phyloP scores from a whole-genome alignment of 2,797 vertebrate species.

The Spheniscus humboldti region DNA sequence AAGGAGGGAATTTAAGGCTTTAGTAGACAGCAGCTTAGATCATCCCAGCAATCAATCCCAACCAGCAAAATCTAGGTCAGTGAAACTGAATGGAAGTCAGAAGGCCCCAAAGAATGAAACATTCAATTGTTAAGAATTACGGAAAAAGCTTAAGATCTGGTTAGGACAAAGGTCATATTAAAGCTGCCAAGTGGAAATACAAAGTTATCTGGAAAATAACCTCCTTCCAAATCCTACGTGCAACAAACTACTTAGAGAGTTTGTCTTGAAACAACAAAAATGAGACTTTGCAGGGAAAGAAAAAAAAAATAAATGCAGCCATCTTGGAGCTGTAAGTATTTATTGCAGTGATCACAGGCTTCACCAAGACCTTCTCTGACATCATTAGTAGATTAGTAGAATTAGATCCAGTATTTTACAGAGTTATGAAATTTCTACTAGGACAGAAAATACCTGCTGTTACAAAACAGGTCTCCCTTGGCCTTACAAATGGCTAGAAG shows the following conservation, averaged over 20 bases:
- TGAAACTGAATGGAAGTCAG: constrained; percentile 16
- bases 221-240: neutral
- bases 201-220: neutral
- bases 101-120: constrained; percentile 27
- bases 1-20: neutral
- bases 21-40: constrained; percentile 20
- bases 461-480: neutral
- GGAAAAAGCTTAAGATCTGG: neutral
- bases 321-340: neutral
- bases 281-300: neutral
- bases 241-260: neutral
- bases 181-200: constrained; percentile 15
- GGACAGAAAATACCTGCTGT: neutral
- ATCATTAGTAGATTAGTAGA: neutral
- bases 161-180: constrained; percentile 33
- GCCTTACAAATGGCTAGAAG: neutral
- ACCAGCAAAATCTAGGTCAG: constrained; percentile 54
- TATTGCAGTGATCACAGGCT: neutral
- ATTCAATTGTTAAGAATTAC: neutral
- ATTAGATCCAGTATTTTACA: neutral
- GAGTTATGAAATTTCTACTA: neutral
- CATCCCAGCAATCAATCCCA: constrained; percentile 34
- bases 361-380: neutral
- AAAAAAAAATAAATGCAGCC: neutral
- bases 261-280: neutral